Percentiles rank a stretch among this genome's conserved stretches.
phyloP scores from a whole-genome alignment of 2,113 vertebrate genomes.

The Martes martes region DNA sequence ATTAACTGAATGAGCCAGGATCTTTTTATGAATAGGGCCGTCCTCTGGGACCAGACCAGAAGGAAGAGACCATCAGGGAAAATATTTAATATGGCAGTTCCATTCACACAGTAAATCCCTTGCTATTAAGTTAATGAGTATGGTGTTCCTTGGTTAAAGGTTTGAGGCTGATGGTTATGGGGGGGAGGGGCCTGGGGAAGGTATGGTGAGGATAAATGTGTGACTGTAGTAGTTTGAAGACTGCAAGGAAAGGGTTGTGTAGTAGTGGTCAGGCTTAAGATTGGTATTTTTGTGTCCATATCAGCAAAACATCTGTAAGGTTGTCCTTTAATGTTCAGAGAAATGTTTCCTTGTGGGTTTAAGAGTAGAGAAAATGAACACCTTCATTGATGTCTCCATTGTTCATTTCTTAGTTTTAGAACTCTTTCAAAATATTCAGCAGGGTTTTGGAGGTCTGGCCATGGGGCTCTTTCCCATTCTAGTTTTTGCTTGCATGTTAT shows the following conservation, averaged over 20 bases:
- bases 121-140: neutral
- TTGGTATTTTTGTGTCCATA: neutral
- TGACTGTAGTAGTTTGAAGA: neutral
- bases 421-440: neutral
- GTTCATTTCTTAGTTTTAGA: neutral
- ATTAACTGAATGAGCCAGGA: neutral
- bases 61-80: neutral
- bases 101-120: neutral
- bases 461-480: neutral
- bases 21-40: neutral
- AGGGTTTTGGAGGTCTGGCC: neutral
- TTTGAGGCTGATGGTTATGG: neutral
- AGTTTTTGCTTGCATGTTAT: neutral
- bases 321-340: conserved; percentile 21
- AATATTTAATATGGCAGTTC: neutral
- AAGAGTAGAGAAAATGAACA: neutral
- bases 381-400: neutral
- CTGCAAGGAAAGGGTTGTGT: neutral
- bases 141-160: neutral
- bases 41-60: neutral
- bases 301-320: neutral
- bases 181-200: neutral
- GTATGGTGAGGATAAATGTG: neutral
- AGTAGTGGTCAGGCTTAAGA: neutral
- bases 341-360: neutral